phyloP scores from a whole-genome alignment of 2,797 vertebrate species.

The Gymnopithys bicolor region DNA sequence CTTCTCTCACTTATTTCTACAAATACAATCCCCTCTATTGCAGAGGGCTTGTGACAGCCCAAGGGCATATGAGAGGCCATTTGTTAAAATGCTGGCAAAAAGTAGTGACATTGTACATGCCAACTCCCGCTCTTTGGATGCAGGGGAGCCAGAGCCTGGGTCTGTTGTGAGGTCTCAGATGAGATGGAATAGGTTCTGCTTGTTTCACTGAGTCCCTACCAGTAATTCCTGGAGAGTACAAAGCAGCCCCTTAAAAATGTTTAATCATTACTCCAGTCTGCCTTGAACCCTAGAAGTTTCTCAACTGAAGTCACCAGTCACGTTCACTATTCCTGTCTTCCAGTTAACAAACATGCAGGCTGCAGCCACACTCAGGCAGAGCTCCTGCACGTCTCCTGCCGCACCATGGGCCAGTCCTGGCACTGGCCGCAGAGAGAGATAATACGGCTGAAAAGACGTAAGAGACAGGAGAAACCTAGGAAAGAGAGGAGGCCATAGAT shows the following conservation, averaged over 20 bases:
- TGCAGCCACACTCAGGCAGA: neutral
- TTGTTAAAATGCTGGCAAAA: neutral
- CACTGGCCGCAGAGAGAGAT: neutral
- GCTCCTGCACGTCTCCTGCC: neutral
- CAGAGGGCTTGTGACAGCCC: neutral
- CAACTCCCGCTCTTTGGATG: rapidly evolving
- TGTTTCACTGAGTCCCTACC: neutral
- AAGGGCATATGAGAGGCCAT: neutral
- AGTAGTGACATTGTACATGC: neutral
- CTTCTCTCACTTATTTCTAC: neutral
- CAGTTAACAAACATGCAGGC: neutral
- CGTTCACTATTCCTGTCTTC: neutral
- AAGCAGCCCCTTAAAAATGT: neutral
- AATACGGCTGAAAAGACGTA: neutral
- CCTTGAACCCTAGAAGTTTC: neutral
- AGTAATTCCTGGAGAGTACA: neutral
- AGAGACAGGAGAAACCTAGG: neutral
- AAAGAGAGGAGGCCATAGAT: neutral
- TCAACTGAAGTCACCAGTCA: neutral
- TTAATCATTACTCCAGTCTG: neutral
- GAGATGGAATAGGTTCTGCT: neutral
- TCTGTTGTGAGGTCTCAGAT: neutral
- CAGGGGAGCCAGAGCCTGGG: neutral
- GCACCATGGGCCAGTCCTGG: neutral
- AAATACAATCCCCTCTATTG: neutral